Evolutionary conservation across 2,888 invertebrate genomes (phyloP), one percentile per base, ranked within the genome.

Genomic region (Lithophane ornitopus): DNA sequence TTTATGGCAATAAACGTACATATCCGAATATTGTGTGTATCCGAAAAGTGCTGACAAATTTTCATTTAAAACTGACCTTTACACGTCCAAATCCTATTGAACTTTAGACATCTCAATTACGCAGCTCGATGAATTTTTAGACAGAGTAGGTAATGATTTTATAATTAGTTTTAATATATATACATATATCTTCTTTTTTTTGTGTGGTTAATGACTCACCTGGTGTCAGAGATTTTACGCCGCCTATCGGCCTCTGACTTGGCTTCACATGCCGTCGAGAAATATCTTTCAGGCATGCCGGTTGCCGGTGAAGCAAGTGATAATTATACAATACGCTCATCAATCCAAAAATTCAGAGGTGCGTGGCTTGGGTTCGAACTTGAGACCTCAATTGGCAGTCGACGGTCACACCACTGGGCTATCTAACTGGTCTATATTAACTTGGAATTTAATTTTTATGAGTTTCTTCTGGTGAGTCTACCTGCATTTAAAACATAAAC

Each of bases 51-150:
- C 28, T 67, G 34, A 39, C 19, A 76, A 44, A 44, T 26, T 26
- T 66, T 78, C 3, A 34, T 70, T 70, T 49, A 26, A 62, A 56
- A 34, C 46, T 14, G 54, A 79, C 79, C 62, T 70, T 62, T 78
- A 54, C 14, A n/a, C 49, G 28, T 70, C 56, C 56, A 61, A 78
- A 70, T 71, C 71, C 79, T 49, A 19, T 56, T 56, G 49, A 79
- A 56, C 56, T 63, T 79, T 63, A 44, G 41, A 44, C 62, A 46
- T 63, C 41, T 34, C 9, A 54, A 58, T 77, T 79, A 72, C 22
- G 22, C 72, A 63, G 79, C 14, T 56, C 56, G 49, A 49, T 71
- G 26, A 71, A 2, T 71, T 44, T 54, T 44, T 28, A 16, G 9
- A 49, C 3, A 19, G 16, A 39, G 9, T 76, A 26, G 28, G 16